phyloP scores from a whole-genome alignment of 2,888 invertebrate species.

The Pinctada fucata region DNA sequence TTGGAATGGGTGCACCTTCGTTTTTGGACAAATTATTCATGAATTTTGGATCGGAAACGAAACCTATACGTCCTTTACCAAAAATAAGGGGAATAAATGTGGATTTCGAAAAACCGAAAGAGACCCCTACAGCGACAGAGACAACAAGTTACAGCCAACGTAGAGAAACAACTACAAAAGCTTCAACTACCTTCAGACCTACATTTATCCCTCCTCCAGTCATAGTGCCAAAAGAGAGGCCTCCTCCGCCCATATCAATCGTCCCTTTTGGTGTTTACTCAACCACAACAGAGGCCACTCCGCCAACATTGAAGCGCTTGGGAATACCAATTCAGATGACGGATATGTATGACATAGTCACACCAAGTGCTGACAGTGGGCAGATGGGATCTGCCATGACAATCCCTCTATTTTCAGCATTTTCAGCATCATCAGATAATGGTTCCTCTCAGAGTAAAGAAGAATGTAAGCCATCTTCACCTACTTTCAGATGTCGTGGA shows the following conservation, averaged over 20 bases:
- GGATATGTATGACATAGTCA: neutral
- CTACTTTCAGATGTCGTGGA: conserved; percentile 52
- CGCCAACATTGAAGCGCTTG: neutral
- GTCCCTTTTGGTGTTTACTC: neutral
- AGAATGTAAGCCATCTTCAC: conserved; percentile 49
- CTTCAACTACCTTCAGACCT: neutral
- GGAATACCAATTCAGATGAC: neutral
- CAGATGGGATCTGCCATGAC: neutral
- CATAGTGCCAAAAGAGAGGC: neutral
- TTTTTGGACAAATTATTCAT: neutral
- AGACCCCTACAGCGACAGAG: neutral
- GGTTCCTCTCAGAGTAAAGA: neutral
- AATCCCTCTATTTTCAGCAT: neutral
- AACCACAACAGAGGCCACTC: neutral
- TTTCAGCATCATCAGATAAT: neutral
- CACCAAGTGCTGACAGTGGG: neutral
- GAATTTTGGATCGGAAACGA: neutral
- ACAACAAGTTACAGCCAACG: neutral
- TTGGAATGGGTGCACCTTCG: neutral
- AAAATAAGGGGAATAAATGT: neutral
- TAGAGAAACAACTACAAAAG: neutral
- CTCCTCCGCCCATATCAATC: neutral
- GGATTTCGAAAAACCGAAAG: neutral
- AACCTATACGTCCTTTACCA: neutral
- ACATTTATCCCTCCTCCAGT: neutral